Conservation (phyloP, 2,888 invertebrate genomes). For the Galerucella calmariensis region DNA sequence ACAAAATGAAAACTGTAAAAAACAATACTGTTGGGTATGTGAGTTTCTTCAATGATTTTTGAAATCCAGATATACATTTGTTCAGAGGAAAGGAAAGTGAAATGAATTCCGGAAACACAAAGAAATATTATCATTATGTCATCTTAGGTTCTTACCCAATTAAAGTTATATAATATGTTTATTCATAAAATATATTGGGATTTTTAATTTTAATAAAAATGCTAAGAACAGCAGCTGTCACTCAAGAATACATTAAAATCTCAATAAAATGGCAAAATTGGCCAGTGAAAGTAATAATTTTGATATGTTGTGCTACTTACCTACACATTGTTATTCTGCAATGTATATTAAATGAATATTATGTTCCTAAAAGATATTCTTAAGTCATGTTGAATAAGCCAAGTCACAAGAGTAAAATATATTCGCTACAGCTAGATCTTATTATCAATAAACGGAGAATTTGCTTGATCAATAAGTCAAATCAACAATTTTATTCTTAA, state of each 20-base stretch:
- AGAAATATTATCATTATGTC: constrained; percentile 40
- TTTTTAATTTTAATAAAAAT: constrained; percentile 22
- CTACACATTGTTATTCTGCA: constrained; percentile 44
- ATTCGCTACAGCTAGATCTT: constrained; percentile 12
- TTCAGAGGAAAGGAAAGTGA: not conserved
- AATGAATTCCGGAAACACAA: not conserved
- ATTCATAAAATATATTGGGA: constrained; percentile 21
- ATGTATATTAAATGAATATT: constrained; percentile 39
- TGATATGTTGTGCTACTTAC: constrained; percentile 38
- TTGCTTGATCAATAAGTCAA: not conserved
- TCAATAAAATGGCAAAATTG: constrained; percentile 32
- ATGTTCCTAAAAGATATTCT: constrained; percentile 29
- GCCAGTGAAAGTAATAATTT: constrained; percentile 38
- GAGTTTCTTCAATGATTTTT: too few relatives aligned
- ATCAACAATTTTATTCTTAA: not conserved
- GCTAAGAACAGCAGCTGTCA: constrained; percentile 37
- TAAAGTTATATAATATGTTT: constrained; percentile 28
- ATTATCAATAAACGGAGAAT: not conserved
- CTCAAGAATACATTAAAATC: constrained; percentile 39
- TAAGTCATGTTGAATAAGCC: constrained; percentile 2
- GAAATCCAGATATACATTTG: too few relatives aligned
- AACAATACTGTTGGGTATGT: too few relatives aligned
- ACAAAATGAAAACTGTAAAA: too few relatives aligned
- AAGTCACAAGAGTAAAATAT: too few relatives aligned
- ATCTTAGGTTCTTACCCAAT: constrained; percentile 44